Percentiles rank a stretch among this genome's conserved stretches.
Conservation (phyloP, 1,140 invertebrate species). For the Trichonephila clavata region DNA sequence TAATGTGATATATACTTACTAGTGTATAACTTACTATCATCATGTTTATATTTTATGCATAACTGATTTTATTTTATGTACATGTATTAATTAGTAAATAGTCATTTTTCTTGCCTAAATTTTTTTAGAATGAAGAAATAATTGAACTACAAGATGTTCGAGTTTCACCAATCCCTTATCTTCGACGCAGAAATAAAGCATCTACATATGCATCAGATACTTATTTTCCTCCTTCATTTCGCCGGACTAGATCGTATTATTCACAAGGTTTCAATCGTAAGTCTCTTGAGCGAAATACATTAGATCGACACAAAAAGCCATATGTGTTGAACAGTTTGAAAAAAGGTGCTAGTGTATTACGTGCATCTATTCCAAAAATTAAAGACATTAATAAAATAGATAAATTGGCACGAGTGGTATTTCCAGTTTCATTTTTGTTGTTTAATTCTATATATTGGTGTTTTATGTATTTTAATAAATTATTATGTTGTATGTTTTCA, state of each 20-base stretch:
- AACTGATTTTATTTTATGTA: too few species aligned
- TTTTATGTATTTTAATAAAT: conserved; percentile 84
- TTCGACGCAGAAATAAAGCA: conserved; percentile 85
- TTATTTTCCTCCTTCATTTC: conserved; percentile 78
- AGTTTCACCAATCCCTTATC: conserved; percentile 91
- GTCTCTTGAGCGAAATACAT: conserved; percentile 12
- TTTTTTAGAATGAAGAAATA: conserved; percentile 84
- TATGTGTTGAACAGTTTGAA: conserved; percentile 89
- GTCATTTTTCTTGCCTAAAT: neutral
- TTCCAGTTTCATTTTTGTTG: conserved; percentile 95
- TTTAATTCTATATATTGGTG: conserved; percentile 97
- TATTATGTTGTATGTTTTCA: neutral
- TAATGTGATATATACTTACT: too few species aligned
- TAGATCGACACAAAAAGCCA: conserved; percentile 81
- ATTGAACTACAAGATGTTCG: conserved; percentile 90
- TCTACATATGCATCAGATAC: conserved; percentile 71
- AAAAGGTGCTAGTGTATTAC: conserved; percentile 79
- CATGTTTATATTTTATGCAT: too few species aligned
- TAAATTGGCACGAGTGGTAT: conserved; percentile 95
- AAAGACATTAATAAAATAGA: conserved; percentile 98
- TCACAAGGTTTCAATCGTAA: conserved; percentile 71
- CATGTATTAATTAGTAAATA: too few species aligned
- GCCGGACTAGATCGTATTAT: conserved; percentile 74
- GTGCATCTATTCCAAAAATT: conserved; percentile 90
- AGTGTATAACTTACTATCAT: too few species aligned